Evolutionary conservation across 2,797 vertebrate genomes (phyloP), one percentile per base, ranked within the genome.

Genomic region (Cetoscarus ocellatus): DNA sequence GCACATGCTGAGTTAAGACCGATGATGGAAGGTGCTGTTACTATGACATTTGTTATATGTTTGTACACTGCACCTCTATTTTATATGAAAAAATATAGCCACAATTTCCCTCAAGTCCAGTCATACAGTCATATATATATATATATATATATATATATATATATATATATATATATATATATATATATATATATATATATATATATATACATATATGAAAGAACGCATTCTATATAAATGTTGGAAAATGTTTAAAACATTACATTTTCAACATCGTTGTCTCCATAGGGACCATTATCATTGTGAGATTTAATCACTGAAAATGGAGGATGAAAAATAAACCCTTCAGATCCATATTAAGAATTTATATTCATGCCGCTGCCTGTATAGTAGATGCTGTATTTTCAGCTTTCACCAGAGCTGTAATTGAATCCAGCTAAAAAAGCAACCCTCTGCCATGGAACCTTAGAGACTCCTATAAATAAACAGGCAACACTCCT

Each of bases 391-490:
- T 79, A 75, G 67, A 85, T 75, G 86, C 76, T 85, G 77, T 87
- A 91, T 89, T 83, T 87, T 88, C 77, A 79, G 78, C 88, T 85
- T 79, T 83, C 88, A 84, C 55, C 82, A 83, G 87, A 79, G 85
- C 80, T 91, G 93, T 93, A 94, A 94, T 82, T 88, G 78, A 92
- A 93, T 85, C 92, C 86, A 63, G 63, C 85, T 85, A 61, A 82
- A 88, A 89, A 88, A 92, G 79, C 86, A 79, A 73, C 85, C 77
- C 86, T 77, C 79, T 79, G 88, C 88, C 79, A 86, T 87, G 86
- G 88, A 93, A 94, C 91, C 91, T 92, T 84, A 86, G 91, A 87
- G 85, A 86, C 85, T 82, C 86, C 93, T 94, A 95, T 93, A 94
- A 94, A 95, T 95, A 93, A 90, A 89, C 80, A 68, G 80, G 82